These are phyloP conservation scores for Lepidurus arcticus DNA, from an alignment of 1,140 invertebrate genomes.

Conservation along the genomic window DNA sequence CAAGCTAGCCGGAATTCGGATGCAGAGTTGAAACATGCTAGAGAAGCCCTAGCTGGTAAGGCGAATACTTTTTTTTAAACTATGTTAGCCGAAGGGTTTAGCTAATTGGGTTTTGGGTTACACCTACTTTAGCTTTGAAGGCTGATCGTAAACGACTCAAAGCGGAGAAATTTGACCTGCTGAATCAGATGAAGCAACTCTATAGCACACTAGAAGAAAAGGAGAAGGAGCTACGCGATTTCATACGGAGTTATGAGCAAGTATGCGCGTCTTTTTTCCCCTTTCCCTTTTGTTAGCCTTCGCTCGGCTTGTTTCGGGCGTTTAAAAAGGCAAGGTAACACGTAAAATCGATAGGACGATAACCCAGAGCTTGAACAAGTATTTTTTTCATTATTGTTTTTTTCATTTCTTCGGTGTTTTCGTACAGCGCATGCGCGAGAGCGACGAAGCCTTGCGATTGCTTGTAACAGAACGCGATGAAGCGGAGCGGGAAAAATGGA, in stretches of 20 bases:
- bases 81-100: not conserved
- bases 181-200: conserved; percentile 91
- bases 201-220: conserved; percentile 90
- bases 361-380: not conserved
- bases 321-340: conserved; percentile 6
- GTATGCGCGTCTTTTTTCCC: conserved; percentile 46
- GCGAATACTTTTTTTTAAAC: conserved; percentile 22
- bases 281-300: conserved; percentile 11
- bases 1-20: conserved; percentile 40
- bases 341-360: not conserved
- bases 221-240: conserved; percentile 84
- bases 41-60: conserved; percentile 54
- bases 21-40: conserved; percentile 49
- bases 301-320: not conserved
- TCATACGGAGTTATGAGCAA: conserved; percentile 90
- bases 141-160: conserved; percentile 83
- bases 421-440: conserved; percentile 64
- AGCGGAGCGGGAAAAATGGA: conserved; percentile 79
- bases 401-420: not conserved
- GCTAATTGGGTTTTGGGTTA: conserved; percentile 10
- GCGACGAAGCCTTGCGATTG: conserved; percentile 62
- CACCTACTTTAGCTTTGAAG: conserved; percentile 57
- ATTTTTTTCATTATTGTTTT: not conserved
- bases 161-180: conserved; percentile 85
- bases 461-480: conserved; percentile 72